Evolutionary conservation across 2,113 vertebrate genomes (phyloP).

Genomic region (Mola mola): DNA sequence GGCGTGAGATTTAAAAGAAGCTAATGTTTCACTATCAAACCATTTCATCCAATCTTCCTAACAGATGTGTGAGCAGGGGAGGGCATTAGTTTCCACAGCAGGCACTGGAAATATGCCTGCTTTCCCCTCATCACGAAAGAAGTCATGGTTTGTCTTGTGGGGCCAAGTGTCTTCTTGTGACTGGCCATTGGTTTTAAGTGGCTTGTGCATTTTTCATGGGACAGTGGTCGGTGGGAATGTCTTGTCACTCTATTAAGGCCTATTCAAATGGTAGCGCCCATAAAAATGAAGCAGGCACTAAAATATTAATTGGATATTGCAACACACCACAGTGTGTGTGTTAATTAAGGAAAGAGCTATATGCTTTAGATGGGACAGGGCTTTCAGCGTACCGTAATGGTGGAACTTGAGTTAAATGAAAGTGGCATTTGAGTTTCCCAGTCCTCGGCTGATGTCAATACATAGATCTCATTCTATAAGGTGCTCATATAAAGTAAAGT

Average conservation of each 20-base stretch:
- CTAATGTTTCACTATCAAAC: conserved; percentile 83
- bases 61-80: conserved; percentile 60
- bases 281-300: conserved; percentile 66
- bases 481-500: background rate
- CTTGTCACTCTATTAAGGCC: conserved; percentile 79
- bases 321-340: conserved; percentile 68
- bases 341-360: conserved; percentile 80
- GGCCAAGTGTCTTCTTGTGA: conserved; percentile 73
- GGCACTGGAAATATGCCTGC: conserved; percentile 67
- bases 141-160: conserved; percentile 69
- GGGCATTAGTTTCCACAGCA: conserved; percentile 64
- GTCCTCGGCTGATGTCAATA: conserved; percentile 27
- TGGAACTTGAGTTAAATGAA: conserved; percentile 59
- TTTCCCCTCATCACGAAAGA: conserved; percentile 63
- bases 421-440: conserved; percentile 45
- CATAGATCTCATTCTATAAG: conserved; percentile 36
- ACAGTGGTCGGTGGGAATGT: conserved; percentile 73
- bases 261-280: conserved; percentile 75
- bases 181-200: conserved; percentile 82
- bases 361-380: conserved; percentile 58
- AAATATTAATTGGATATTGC: conserved; percentile 83
- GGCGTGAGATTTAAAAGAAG: conserved; percentile 79
- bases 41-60: conserved; percentile 74
- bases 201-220: conserved; percentile 84
- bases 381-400: conserved; percentile 49